Evolutionary conservation across 2,888 invertebrate species (phyloP).

Genomic region (Pterostichus madidus): DNA sequence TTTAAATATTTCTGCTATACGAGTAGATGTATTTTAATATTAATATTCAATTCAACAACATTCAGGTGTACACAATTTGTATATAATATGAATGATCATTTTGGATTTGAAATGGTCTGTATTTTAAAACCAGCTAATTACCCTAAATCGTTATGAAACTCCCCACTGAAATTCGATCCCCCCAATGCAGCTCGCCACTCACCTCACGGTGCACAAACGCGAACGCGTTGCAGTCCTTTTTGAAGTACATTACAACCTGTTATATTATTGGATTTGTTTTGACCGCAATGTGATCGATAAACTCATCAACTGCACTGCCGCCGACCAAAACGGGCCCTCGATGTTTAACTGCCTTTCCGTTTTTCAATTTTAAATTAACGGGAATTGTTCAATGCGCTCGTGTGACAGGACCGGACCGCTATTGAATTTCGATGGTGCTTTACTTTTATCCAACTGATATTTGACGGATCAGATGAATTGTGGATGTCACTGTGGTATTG

Average conservation of each 20-base stretch:
- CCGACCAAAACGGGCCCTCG: slow-evolving; percentile 62
- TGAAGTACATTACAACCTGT: slow-evolving; percentile 66
- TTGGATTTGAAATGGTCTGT: neutral
- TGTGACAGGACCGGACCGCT: slow-evolving; percentile 45
- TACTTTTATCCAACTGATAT: slow-evolving; percentile 49
- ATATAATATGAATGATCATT: neutral
- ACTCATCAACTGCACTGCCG: slow-evolving; percentile 65
- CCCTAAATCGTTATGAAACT: neutral
- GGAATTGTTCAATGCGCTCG: slow-evolving; percentile 47
- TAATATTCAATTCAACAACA: no score
- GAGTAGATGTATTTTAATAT: no score
- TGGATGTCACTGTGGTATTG: slow-evolving; percentile 33
- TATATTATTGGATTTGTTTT: slow-evolving; percentile 65
- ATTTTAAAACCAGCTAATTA: slow-evolving; percentile 29
- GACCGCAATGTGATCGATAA: slow-evolving; percentile 67
- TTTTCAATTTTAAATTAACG: slow-evolving; percentile 67
- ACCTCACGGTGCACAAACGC: neutral
- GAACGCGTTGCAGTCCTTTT: slow-evolving; percentile 36
- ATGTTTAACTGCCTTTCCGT: slow-evolving; percentile 66
- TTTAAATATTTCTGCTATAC: no score
- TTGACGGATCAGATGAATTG: slow-evolving; percentile 42
- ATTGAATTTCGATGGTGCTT: slow-evolving; percentile 40
- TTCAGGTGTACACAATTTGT: no score
- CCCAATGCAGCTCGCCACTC: neutral
- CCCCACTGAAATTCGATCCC: slow-evolving; percentile 12